Evolutionary conservation across 2,888 invertebrate species (phyloP).

Genomic region (Aromia moschata): DNA sequence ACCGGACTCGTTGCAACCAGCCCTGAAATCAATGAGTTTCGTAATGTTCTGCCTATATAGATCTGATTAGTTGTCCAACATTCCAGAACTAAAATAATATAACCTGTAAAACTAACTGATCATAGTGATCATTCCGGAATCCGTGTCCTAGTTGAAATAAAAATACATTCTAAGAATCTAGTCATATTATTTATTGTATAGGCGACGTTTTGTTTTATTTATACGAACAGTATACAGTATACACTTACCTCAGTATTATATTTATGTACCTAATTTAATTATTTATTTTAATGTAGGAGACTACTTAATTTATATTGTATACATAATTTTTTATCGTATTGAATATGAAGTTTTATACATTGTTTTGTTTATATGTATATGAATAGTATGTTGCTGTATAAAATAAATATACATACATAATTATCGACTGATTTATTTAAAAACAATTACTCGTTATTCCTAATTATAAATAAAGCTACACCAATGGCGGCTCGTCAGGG

Average conservation of each 20-base stretch:
- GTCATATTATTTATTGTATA: slow-evolving; percentile 36
- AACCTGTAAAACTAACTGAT: slow-evolving; percentile 12
- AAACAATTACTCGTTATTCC: no score
- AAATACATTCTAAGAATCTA: slow-evolving; percentile 33
- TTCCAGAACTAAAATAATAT: slow-evolving; percentile 9
- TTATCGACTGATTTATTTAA: background rate
- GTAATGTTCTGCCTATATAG: slow-evolving; percentile 18
- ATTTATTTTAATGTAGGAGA: slow-evolving; percentile 22
- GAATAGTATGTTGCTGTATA: slow-evolving; percentile 37
- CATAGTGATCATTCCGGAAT: slow-evolving; percentile 19
- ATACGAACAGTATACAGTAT: slow-evolving; percentile 26
- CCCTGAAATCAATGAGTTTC: slow-evolving; percentile 15
- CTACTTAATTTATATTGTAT: slow-evolving; percentile 26
- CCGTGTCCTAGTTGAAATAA: slow-evolving; percentile 21
- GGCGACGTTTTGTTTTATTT: slow-evolving; percentile 22
- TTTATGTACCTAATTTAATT: slow-evolving; percentile 32
- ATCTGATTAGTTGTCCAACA: slow-evolving; percentile 28
- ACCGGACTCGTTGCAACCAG: slow-evolving; percentile 16
- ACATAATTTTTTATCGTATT: slow-evolving; percentile 28
- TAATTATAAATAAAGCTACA: background rate
- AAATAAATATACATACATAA: slow-evolving; percentile 30
- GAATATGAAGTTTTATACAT: slow-evolving; percentile 32
- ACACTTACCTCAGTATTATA: slow-evolving; percentile 31
- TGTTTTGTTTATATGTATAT: slow-evolving; percentile 32
- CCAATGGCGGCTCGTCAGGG: no score